These are phyloP conservation scores for Eulithis prunata DNA, from an alignment of 2,888 invertebrate genomes.

Conservation along the genomic window DNA sequence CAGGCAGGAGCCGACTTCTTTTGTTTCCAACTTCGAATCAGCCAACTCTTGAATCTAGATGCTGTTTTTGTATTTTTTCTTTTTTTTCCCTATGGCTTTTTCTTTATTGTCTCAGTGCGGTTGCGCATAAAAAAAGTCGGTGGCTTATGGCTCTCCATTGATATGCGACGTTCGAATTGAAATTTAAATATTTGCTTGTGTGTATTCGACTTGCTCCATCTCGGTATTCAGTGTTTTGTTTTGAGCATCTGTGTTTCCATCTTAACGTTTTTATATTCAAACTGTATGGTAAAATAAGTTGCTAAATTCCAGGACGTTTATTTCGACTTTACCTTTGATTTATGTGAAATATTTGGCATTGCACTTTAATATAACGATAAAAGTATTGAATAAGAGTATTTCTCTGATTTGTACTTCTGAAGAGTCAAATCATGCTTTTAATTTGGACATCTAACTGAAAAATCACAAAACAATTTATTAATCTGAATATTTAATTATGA, in stretches of 20 bases:
- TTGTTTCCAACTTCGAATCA: constrained; percentile 82
- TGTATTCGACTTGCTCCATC: constrained; percentile 76
- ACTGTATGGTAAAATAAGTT: constrained; percentile 34
- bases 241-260: constrained; percentile 73
- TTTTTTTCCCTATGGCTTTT: constrained; percentile 73
- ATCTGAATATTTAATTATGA: no score
- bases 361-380: neutral
- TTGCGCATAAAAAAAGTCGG: constrained; percentile 74
- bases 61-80: constrained; percentile 74
- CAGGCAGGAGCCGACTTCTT: constrained; percentile 81
- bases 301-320: constrained; percentile 28
- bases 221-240: constrained; percentile 66
- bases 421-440: no score
- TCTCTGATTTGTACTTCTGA: neutral
- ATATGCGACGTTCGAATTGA: constrained; percentile 84
- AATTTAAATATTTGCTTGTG: constrained; percentile 83
- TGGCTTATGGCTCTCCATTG: constrained; percentile 85
- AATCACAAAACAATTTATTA: no score
- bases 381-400: neutral
- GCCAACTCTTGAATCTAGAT: constrained; percentile 84
- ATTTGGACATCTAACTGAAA: no score
- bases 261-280: constrained; percentile 77
- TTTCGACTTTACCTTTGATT: constrained; percentile 21
- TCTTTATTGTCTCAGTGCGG: constrained; percentile 82
- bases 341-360: constrained; percentile 17